phyloP scores from a whole-genome alignment of 2,797 vertebrate genomes.

The Aselliscus stoliczkanus region DNA sequence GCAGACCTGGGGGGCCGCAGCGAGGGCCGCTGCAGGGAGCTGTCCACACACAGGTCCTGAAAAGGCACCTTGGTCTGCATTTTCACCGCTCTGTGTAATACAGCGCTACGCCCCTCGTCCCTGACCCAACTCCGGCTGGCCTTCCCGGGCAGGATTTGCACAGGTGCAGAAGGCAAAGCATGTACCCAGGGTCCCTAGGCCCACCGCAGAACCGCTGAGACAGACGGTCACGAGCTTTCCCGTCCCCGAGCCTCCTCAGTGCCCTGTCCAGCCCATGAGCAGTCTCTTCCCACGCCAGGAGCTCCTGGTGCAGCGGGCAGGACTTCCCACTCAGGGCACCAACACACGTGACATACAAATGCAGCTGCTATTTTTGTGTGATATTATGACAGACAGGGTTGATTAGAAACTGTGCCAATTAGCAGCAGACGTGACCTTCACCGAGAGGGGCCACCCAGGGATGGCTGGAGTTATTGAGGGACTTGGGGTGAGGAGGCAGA shows the following conservation, averaged over 20 bases:
- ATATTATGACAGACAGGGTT: accelerated
- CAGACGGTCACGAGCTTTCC: not conserved
- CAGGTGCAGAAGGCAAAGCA: not conserved
- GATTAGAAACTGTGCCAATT: not conserved
- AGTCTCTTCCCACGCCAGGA: not conserved
- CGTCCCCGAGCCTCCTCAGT: accelerated
- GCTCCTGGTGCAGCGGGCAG: not conserved
- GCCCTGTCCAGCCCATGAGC: accelerated
- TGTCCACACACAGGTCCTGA: not conserved
- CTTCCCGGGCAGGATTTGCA: not conserved
- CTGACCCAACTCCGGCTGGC: accelerated
- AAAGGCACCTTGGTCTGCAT: accelerated
- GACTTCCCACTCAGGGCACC: accelerated
- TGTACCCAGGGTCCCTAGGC: accelerated
- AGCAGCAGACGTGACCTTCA: not conserved
- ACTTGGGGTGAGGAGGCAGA: too few species aligned
- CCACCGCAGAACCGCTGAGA: not conserved
- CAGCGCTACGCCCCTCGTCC: accelerated
- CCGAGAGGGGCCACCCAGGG: accelerated
- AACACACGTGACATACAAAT: accelerated
- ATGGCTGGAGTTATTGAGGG: accelerated
- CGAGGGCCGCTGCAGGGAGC: not conserved
- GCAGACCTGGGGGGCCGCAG: accelerated
- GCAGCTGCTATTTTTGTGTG: not conserved
- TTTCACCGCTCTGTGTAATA: accelerated